Evolutionary conservation across 2,797 vertebrate species (phyloP).

Genomic region (Sparus aurata): DNA sequence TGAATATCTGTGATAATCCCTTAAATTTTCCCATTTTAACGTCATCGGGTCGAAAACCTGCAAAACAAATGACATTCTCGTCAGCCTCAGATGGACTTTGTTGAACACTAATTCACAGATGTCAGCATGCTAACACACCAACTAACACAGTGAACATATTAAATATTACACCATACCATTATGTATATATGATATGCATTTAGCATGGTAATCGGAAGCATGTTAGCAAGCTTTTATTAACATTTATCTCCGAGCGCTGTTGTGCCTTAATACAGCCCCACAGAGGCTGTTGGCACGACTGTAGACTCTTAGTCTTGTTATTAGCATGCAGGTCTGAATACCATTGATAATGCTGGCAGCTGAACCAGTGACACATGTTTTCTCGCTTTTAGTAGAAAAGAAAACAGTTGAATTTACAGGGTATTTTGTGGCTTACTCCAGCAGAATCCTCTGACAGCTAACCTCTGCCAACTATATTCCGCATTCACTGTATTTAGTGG

Average conservation of each 20-base stretch:
- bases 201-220: background rate
- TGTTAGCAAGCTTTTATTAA: background rate
- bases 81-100: background rate
- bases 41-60: background rate
- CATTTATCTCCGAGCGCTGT: background rate
- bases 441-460: constrained; percentile 34
- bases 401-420: constrained; percentile 27
- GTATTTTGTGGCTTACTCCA: constrained; percentile 33
- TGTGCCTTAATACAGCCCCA: background rate
- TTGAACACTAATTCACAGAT: background rate
- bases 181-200: too few species aligned
- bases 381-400: constrained; percentile 18
- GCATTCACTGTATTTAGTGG: constrained; percentile 44
- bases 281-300: background rate
- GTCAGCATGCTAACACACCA: background rate
- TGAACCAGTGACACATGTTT: constrained; percentile 25
- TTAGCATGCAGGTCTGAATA: background rate
- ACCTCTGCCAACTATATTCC: constrained; percentile 42
- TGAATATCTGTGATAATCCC: background rate
- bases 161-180: background rate
- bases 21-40: background rate
- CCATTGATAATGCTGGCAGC: constrained; percentile 2
- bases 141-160: background rate
- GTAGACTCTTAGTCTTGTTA: background rate
- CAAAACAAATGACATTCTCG: background rate